Conservation (phyloP, 2,113 vertebrate genomes). For the Hypomesus transpacificus region DNA sequence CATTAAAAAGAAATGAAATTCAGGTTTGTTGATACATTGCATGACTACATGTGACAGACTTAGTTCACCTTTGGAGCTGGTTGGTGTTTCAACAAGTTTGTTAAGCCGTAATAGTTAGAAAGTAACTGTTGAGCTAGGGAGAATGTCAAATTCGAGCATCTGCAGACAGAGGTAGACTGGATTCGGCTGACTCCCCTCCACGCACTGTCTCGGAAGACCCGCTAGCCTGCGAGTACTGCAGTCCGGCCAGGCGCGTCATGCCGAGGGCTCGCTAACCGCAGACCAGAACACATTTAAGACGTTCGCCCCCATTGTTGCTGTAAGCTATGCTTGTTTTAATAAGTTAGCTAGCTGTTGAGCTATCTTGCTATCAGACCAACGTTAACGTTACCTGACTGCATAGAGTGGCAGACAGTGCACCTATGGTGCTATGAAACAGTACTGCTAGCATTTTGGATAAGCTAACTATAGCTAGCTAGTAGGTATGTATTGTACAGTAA, state of each 20-base stretch:
- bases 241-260: constrained; percentile 17
- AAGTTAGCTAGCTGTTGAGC: too few species aligned
- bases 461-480: too few species aligned
- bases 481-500: too few species aligned
- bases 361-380: too few species aligned
- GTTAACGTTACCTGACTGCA: too few species aligned
- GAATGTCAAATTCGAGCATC: constrained; percentile 57
- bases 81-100: not conserved
- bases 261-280: constrained; percentile 14
- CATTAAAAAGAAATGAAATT: constrained; percentile 58
- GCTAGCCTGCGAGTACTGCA: constrained; percentile 29
- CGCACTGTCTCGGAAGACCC: constrained; percentile 43
- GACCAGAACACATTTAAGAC: not conserved
- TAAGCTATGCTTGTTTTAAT: not conserved
- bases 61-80: not conserved
- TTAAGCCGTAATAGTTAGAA: not conserved
- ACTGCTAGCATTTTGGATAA: too few species aligned
- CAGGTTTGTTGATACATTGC: not conserved
- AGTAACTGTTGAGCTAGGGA: constrained; percentile 35
- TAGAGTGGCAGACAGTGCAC: too few species aligned
- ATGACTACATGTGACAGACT: not conserved
- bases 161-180: constrained; percentile 51
- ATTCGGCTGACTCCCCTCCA: constrained; percentile 28
- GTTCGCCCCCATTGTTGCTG: not conserved
- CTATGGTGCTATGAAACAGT: too few species aligned